Base-by-base conservation (phyloP, 2,888 invertebrate genomes). In the Leptinotarsa tumamoca region DNA sequence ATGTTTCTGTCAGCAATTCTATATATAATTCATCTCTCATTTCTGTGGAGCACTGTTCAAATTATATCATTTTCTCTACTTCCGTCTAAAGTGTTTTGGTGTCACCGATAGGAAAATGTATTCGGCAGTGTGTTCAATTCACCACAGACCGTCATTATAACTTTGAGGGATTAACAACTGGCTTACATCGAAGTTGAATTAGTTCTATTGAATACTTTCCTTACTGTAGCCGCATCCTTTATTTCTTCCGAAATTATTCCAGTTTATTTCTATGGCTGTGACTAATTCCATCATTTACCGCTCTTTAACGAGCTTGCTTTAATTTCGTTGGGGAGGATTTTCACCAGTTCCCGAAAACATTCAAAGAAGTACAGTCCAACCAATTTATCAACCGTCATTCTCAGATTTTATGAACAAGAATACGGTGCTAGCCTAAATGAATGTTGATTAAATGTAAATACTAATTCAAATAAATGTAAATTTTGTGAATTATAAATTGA, bases 91-190 rank as follows among this genome's bases (percentile, higher is more conserved):
- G 54, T 54, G n/a, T 54, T 43, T 43, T 43, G 43, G 43, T 43
- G 43, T 43, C 43, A 43, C 43, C 3, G 10, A 43, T 43, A 43
- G 10, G 3, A 43, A 10, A 54, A 5, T 54, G 4, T 3, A 17
- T n/a, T n/a, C 10, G 3, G 43, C 43, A 43, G 43, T 15, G 15
- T 15, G 68, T 51, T 27, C 17, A 70, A 67, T 75, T 75, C 13
- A 50, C 69, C 13, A 5, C 54, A 27, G 72, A 43, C 83, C 83
- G 80, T 80, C 80, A 83, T 83, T 83, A 84, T 85, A 84, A 85
- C 85, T 85, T 83, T 82, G 75, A 74, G 80, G 85, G 85, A 85
- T 85, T 86, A 84, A 85, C 85, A 83, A 83, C 82, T 80, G 77
- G 82, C 84, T 85, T 85, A 84, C 82, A 82, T 82, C 80, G 80